Evolutionary conservation across 2,113 vertebrate species (phyloP).

Genomic region (Amphiprion ocellaris): DNA sequence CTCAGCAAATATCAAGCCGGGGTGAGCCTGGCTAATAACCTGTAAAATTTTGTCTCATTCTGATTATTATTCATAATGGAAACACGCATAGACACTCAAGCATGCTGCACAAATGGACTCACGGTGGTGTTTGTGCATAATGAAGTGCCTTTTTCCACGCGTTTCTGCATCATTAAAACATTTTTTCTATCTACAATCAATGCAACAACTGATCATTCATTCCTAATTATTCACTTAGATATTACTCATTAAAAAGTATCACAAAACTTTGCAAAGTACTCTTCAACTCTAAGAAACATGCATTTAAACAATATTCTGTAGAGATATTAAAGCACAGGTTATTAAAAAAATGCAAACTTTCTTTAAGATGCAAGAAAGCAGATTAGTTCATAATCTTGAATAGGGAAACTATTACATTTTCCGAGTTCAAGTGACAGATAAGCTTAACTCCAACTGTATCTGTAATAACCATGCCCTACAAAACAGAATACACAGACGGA

Average conservation of each 20-base stretch:
- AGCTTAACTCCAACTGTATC: too few relatives aligned
- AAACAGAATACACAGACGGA: too few relatives aligned
- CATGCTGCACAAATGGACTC: background rate
- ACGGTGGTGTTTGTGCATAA: background rate
- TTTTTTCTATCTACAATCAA: background rate
- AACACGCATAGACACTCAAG: background rate
- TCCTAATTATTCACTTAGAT: constrained; percentile 4
- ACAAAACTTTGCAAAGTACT: constrained; percentile 17
- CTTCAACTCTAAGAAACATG: background rate
- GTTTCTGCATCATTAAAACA: constrained; percentile 5
- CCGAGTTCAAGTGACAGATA: too few relatives aligned
- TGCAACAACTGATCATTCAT: background rate
- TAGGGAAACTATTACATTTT: too few relatives aligned
- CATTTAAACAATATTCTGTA: background rate
- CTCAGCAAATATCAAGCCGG: constrained; percentile 62
- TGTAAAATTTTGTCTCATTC: constrained; percentile 73
- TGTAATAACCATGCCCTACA: too few relatives aligned
- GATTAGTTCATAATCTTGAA: too few relatives aligned
- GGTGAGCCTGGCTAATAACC: constrained; percentile 75
- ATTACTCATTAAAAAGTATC: background rate
- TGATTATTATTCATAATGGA: constrained; percentile 57
- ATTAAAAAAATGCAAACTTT: too few relatives aligned
- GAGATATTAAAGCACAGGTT: background rate
- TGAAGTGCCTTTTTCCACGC: background rate
- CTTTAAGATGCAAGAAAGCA: too few relatives aligned